Evolutionary conservation across 2,888 invertebrate genomes (phyloP), one percentile per base, ranked within the genome.

Genomic region (Drosophila aldrichi): DNA sequence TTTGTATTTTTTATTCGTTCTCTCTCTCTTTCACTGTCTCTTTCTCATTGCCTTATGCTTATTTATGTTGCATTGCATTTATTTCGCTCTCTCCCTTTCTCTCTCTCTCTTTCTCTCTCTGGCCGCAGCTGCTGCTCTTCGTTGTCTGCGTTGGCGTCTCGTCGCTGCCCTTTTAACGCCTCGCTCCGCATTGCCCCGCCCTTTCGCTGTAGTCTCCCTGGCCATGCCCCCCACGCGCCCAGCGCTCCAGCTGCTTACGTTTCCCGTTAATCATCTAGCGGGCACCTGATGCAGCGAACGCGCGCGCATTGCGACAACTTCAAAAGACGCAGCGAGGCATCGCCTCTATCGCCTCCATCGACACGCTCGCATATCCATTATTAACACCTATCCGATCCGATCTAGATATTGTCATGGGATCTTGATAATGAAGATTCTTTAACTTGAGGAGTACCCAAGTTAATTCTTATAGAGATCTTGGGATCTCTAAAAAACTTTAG

Each of bases 31-130:
- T 2, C 34, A 4, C 8, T 52, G 5, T 22, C 52, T 20, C 36
- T 32, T 44, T 51, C 70, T 61, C 49, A 65, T 69, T 77, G 74
- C 64, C 43, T 32, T 67, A 56, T 62, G 83, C 87, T 83, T 89
- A 83, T 87, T 89, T 89, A 83, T 89, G 89, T 79, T 76, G 88
- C 84, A 74, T 67, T 78, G 81, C 86, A 71, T 70, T 64, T 63
- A 59, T 59, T 57, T 52, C 10, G 8, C 18, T 29, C 40, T 49
- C 55, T 29, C 40, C 46, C 55, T 18, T 25, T 22, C 56, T 16
- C 55, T 32, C 38, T 60, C 22, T 44, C 32, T 25, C 38, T 46
- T 18, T 36, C 38, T 60, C 29, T 44, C 29, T 44, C 22, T 36
- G 34, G 34, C 43, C 58, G 64, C 73, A 73, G 66, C 70, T 74